Percentiles rank a stretch among this genome's conserved stretches.
phyloP scores from a whole-genome alignment of 1,140 invertebrate genomes.

The Pachypeltis micranthus region DNA sequence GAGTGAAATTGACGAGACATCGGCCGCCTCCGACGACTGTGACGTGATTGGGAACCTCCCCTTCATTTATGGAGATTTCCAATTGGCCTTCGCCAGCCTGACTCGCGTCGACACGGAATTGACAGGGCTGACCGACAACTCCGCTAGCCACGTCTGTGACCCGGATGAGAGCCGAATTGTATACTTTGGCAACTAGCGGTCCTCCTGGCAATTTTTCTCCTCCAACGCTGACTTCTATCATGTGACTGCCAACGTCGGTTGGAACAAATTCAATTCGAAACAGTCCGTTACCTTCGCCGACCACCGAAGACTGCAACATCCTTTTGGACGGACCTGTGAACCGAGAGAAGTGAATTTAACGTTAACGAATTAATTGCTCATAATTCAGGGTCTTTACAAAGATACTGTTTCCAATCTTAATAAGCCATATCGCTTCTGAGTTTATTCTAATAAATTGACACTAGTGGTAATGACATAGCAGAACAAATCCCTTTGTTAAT shows the following conservation, averaged over 20 bases:
- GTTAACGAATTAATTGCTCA: no score
- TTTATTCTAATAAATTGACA: no score
- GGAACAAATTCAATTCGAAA: slow-evolving; percentile 83
- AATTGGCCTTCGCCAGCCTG: slow-evolving; percentile 92
- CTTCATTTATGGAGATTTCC: slow-evolving; percentile 96
- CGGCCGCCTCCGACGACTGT: slow-evolving; percentile 87
- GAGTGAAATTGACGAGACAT: slow-evolving; percentile 90
- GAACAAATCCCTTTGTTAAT: no score
- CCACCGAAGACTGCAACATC: slow-evolving; percentile 51
- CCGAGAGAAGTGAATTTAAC: no score
- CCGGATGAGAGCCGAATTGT: slow-evolving; percentile 80
- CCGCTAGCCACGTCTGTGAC: slow-evolving; percentile 79
- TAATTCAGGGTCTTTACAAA: no score
- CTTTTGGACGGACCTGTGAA: slow-evolving; percentile 53
- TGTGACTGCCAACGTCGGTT: slow-evolving; percentile 79
- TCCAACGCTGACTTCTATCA: slow-evolving; percentile 73
- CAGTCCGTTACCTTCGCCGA: slow-evolving; percentile 60
- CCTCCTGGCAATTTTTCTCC: slow-evolving; percentile 76
- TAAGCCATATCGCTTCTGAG: no score
- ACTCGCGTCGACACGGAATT: slow-evolving; percentile 91
- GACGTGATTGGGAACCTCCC: slow-evolving; percentile 94
- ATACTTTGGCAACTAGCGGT: slow-evolving; percentile 81
- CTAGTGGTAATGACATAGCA: no score
- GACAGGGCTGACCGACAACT: slow-evolving; percentile 80
- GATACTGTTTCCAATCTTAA: no score